A percentile compares a stretch with the other conserved stretches of the same genome.
phyloP scores from a whole-genome alignment of 1,140 invertebrate genomes.

The Gonatopus flavifemur region DNA sequence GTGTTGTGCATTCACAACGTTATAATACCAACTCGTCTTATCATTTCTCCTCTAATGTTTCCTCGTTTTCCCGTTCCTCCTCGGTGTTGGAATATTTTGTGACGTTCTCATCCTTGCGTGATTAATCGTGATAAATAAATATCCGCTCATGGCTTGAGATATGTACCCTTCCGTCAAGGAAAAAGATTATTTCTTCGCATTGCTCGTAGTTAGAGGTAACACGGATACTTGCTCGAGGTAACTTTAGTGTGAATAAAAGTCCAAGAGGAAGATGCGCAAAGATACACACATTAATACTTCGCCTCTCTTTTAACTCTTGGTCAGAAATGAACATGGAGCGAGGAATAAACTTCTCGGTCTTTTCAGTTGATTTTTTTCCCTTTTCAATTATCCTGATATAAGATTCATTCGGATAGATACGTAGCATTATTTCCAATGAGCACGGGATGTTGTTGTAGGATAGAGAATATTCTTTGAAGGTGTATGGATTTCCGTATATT shows the following conservation, averaged over 20 bases:
- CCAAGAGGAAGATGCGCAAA: too few relatives aligned
- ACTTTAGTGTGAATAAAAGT: neutral
- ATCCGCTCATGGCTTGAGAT: conserved; percentile 14
- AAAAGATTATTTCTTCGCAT: neutral
- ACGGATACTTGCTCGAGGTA: neutral
- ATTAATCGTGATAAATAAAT: conserved; percentile 31
- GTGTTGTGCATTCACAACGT: conserved; percentile 3
- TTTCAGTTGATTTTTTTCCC: neutral
- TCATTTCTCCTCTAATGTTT: conserved; percentile 21
- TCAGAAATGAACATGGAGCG: neutral
- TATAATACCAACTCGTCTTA: conserved; percentile 19
- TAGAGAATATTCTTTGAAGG: too few relatives aligned
- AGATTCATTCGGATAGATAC: too few relatives aligned
- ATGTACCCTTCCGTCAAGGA: conserved; percentile 12
- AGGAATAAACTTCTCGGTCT: neutral
- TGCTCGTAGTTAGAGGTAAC: neutral
- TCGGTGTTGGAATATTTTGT: conserved; percentile 1
- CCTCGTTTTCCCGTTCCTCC: conserved; percentile 11
- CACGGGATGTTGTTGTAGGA: too few relatives aligned
- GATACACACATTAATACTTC: neutral
- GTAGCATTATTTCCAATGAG: too few relatives aligned
- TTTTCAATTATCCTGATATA: too few relatives aligned
- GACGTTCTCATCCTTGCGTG: conserved; percentile 18
- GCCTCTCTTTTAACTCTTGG: neutral
- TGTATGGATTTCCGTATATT: too few relatives aligned